Percentiles rank a stretch among this genome's conserved stretches.
Evolutionary conservation across 2,113 vertebrate species (phyloP).

Genomic region (Symphodus melops): DNA sequence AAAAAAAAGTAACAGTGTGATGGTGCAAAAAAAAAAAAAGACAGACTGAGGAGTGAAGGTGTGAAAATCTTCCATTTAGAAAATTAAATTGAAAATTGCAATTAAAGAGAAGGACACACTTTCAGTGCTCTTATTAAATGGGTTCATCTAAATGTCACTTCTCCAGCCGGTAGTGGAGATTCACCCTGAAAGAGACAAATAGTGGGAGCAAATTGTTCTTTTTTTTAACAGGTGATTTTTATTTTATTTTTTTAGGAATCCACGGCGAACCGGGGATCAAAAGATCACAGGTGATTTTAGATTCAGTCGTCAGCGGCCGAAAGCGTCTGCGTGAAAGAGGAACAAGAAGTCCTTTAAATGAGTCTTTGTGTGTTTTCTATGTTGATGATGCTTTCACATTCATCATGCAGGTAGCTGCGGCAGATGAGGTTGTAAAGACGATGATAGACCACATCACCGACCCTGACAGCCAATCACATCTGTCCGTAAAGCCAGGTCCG

Average conservation of each 20-base stretch:
- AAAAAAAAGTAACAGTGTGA: neutral
- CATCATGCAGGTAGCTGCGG: slow-evolving; percentile 84
- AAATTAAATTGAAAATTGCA: neutral
- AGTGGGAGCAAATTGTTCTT: too few species aligned
- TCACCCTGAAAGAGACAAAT: too few species aligned
- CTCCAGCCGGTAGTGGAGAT: neutral
- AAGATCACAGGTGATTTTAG: slow-evolving; percentile 88
- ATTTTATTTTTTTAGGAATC: slow-evolving; percentile 84
- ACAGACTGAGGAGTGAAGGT: neutral
- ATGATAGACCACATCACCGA: slow-evolving; percentile 93
- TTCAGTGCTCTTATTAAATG: too few species aligned
- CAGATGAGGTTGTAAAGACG: slow-evolving; percentile 86
- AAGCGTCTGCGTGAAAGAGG: too few species aligned
- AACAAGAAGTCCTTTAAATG: too few species aligned
- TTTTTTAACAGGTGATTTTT: neutral
- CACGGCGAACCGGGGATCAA: slow-evolving; percentile 93
- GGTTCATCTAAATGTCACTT: too few species aligned
- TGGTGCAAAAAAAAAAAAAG: neutral
- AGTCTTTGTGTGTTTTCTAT: neutral
- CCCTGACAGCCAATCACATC: slow-evolving; percentile 84
- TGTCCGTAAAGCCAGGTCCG: slow-evolving; percentile 85
- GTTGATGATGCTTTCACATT: neutral
- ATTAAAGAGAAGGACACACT: neutral
- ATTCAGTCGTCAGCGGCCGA: fast-evolving
- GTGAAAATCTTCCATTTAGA: too few species aligned